These are phyloP conservation scores for Astur gentilis DNA, from an alignment of 2,113 vertebrate species.

Conservation along the genomic window DNA sequence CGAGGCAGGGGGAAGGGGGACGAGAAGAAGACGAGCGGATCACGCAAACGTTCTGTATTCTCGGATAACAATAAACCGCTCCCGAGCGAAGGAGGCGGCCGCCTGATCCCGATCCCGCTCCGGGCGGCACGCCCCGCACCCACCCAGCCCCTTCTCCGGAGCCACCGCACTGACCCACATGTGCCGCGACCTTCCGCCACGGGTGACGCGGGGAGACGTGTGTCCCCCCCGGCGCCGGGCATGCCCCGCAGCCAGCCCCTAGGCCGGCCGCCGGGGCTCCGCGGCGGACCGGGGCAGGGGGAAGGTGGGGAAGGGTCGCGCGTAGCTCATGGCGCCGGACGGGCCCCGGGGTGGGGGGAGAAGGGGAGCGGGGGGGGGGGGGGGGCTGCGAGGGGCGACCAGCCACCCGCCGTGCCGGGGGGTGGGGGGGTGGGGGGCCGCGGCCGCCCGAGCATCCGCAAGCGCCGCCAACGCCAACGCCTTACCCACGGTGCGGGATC, in stretches of 20 bases:
- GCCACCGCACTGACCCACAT: constrained; percentile 34
- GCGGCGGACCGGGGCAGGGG: too few species aligned
- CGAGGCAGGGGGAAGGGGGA: not conserved
- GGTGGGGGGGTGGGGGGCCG: too few species aligned
- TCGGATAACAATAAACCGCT: not conserved
- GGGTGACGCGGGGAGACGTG: not conserved
- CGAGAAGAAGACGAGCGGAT: not conserved
- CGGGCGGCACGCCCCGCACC: constrained; percentile 21
- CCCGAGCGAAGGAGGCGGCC: not conserved
- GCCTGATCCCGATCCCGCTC: not conserved
- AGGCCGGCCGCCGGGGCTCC: too few species aligned
- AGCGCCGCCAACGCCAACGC: too few species aligned
- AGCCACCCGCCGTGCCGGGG: too few species aligned
- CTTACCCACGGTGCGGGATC: too few species aligned
- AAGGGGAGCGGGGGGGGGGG: too few species aligned
- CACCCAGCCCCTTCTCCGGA: not conserved
- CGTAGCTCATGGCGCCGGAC: too few species aligned
- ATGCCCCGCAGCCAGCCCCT: not conserved
- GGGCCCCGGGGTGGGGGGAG: too few species aligned
- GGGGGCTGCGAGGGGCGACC: too few species aligned
- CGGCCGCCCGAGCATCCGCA: too few species aligned
- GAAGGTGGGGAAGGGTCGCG: too few species aligned
- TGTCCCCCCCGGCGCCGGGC: not conserved
- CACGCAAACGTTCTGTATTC: not conserved
- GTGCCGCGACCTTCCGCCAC: constrained; percentile 17